Evolutionary conservation across 2,113 vertebrate genomes (phyloP), one percentile per base, ranked within the genome.

Genomic region (Picathartes gymnocephalus): DNA sequence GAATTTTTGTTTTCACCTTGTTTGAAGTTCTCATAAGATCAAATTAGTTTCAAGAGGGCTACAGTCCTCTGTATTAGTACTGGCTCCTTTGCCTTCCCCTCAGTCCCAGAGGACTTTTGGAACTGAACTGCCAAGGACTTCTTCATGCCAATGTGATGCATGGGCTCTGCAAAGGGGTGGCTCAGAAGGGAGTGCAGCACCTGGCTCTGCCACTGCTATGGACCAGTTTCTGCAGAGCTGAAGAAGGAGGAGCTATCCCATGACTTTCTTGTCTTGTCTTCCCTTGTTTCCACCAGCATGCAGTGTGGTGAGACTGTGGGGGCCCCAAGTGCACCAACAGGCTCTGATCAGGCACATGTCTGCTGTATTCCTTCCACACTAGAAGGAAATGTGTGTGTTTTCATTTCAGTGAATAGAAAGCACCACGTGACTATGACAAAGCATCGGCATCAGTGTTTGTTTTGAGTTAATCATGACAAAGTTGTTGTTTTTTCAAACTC

Each of bases 131-230:
- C 66, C 40, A 22, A 40, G 35, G 39, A 10, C 4, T 68, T 45
- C 57, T 19, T 56, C 11, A 7, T 13, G 30, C 33, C 10, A 3
- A 0, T 4, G 2, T 39, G 30, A 11, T 51, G 4, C 40, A 18
- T 23, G n/a, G 37, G n/a, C 21, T 76, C 61, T 73, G 56, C 35
- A 76, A 19, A 71, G 30, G 24, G 13, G 2, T 62, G 30, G 16
- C 53, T 81, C 10, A 28, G 22, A 22, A 44, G 14, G 39, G 10
- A 31, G 16, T 16, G 20, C 37, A 88, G 35, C 6, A 0, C n/a
- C 60, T 61, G 65, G 10, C n/a, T 77, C 45, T 65, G 50, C 25
- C 47, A 18, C 28, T 45, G 31, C 65, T 51, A 4, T 4, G 5
- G 54, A 22, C 22, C 18, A 4, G 22, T n/a, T 47, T 78, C 54